Evolutionary conservation across 2,797 vertebrate species (phyloP), one percentile per base, ranked within the genome.

Genomic region (Periparus ater): DNA sequence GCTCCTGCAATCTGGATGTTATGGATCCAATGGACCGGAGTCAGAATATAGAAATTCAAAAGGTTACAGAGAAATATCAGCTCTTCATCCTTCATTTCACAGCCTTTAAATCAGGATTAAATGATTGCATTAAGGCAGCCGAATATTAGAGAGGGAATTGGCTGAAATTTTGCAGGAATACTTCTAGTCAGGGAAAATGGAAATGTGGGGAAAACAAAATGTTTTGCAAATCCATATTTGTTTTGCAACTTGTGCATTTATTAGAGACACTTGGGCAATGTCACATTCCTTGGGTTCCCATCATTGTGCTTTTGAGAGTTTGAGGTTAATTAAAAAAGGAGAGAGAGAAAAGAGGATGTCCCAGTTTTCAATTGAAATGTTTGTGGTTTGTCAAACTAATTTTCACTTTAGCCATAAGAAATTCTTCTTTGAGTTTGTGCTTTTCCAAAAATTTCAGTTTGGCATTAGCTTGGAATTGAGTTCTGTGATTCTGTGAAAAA

Each of bases 71-170:
- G 82, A 92, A 95, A 92, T 92, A 96, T 75, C 91, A 86, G 68
- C 79, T 81, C 82, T 94, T 95, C 91, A 92, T 88, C 93, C 89
- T 95, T 92, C 91, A 88, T 96, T 96, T 91, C 82, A 85, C 90
- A 95, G 93, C 30, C 85, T 88, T 93, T 89, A 86, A 88, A 94
- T 95, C 91, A 84, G 76, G 67, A 85, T 72, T 91, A 94, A 95
- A 95, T 66, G 58, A 83, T 79, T 70, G 51, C 85, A 68, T 81
- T 84, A 86, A 86, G 85, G 50, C 85, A 61, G 44, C 38, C 6
- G 62, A 90, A 88, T 93, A 90, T 91, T 86, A 94, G 88, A 78
- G 51, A 70, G 48, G 62, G 67, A 95, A 93, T 58, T 91, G 89
- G 85, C 48, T 89, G 91, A 75, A 95, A 88, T 94, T 94, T 81